Evolutionary conservation across 1,140 invertebrate genomes (phyloP), one percentile per base, ranked within the genome.

Genomic region (Onthophagus taurus): DNA sequence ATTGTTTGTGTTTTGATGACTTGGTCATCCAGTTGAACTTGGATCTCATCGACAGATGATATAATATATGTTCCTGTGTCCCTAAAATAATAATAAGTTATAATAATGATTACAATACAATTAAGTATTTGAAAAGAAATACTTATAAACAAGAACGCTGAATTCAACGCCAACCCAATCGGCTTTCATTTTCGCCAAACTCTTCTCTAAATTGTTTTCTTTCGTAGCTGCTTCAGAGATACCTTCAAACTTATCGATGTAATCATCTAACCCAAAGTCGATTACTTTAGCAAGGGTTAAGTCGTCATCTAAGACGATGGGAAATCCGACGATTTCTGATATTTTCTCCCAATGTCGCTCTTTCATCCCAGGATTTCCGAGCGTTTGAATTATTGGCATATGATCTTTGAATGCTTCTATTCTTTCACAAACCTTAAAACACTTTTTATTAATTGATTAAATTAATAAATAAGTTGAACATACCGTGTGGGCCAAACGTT

Each of bases 1-100:
- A 97, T 97, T 1, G 92, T 96, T 65, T 96, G 91, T 11, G 91
- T 91, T 67, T 97, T 97, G 4, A 96, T 86, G 49, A 97, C 85
- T 64, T 97, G 93, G 66, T 97, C 93, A 66, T 97, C 94, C 14
- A 97, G 65, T 23, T 94, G 65, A 11, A 93, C 66, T 70, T 97
- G 93, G 59, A 97, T 95, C 53, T 96, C 91, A 68, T 97, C 93
- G 2, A 96, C 77, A 43, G 86, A 81, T 1, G 89, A 84, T 46
- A 97, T 70, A 49, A 97, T 89, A 51, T 80, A 85, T 1, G 91
- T 95, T 14, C 91, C 92, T 2, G 89, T 90, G 62, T 97, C 92
- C 52, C 89, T 78, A 59, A 34, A 58, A 51, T 58, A 42, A 49
- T 23, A 44, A 29, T 20, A 33, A 6, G 11, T 30, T 13, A 8